Conservation (phyloP, 2,113 vertebrate genomes). For the Uria lomvia region DNA sequence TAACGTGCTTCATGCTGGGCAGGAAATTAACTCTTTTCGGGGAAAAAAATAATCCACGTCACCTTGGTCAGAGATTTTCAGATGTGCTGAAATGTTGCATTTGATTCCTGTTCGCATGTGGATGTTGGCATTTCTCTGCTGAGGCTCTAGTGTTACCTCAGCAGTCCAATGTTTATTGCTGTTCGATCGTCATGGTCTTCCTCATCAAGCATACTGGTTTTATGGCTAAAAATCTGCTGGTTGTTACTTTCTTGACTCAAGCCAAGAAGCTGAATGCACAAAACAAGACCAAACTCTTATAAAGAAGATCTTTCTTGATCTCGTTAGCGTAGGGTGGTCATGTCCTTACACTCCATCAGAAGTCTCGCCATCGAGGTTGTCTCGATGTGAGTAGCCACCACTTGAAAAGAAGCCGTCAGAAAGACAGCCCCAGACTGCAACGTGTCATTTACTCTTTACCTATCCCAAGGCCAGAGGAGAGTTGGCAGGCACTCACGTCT, state of each 20-base stretch:
- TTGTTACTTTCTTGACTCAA: background rate
- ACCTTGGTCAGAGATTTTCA: background rate
- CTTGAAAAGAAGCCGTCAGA: background rate
- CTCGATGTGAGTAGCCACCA: background rate
- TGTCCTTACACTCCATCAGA: background rate
- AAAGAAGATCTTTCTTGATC: background rate
- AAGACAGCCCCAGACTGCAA: background rate
- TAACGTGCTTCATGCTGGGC: background rate
- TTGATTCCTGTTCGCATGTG: background rate
- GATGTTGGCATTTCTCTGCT: background rate
- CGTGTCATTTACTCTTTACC: background rate
- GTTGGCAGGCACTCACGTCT: background rate
- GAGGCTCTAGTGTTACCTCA: background rate
- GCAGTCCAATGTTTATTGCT: background rate
- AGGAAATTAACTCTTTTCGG: background rate
- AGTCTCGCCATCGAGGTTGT: background rate
- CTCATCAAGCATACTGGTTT: background rate
- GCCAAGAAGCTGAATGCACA: background rate
- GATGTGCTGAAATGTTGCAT: background rate
- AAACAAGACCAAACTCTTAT: background rate
- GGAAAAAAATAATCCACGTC: background rate
- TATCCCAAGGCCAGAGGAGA: background rate
- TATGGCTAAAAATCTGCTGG: background rate
- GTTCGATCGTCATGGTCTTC: background rate
- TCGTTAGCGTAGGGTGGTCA: background rate